phyloP scores from a whole-genome alignment of 2,113 vertebrate genomes.

The Lucifuga dentata region DNA sequence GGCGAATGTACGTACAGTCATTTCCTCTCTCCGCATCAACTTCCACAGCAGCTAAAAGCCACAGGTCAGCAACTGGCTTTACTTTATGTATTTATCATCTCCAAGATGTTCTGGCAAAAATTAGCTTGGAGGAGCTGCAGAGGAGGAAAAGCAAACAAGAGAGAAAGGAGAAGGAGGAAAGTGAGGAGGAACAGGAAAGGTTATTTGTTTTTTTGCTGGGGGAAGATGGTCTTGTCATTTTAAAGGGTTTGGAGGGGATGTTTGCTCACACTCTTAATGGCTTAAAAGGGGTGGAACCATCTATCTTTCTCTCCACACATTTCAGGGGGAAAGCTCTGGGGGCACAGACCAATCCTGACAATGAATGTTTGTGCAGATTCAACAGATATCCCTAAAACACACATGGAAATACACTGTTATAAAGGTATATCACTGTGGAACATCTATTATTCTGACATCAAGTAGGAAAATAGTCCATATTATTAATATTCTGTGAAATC shows the following conservation, averaged over 20 bases:
- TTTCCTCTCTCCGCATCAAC: constrained; percentile 2
- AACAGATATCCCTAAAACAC: constrained; percentile 43
- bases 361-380: constrained; percentile 57
- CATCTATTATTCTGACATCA: constrained; percentile 48
- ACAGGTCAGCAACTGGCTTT: constrained; percentile 65
- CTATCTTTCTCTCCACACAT: constrained; percentile 67
- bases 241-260: constrained; percentile 69
- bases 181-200: constrained; percentile 23
- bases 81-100: constrained; percentile 45
- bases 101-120: constrained; percentile 19
- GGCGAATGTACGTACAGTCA: constrained; percentile 5
- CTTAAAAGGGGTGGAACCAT: constrained; percentile 67
- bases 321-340: constrained; percentile 49
- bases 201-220: constrained; percentile 52
- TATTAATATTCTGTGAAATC: constrained; percentile 42
- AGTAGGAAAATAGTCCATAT: constrained; percentile 19
- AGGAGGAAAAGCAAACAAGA: no score
- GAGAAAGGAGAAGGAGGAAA: constrained; percentile 21
- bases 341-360: constrained; percentile 44
- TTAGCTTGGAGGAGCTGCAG: constrained; percentile 25
- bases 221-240: constrained; percentile 63
- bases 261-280: constrained; percentile 76
- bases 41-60: constrained; percentile 42
- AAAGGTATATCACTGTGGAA: constrained; percentile 51
- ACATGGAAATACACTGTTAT: constrained; percentile 61